These are phyloP conservation scores for Platycheirus rosarum DNA, from an alignment of 2,888 invertebrate genomes.

Conservation along the genomic window DNA sequence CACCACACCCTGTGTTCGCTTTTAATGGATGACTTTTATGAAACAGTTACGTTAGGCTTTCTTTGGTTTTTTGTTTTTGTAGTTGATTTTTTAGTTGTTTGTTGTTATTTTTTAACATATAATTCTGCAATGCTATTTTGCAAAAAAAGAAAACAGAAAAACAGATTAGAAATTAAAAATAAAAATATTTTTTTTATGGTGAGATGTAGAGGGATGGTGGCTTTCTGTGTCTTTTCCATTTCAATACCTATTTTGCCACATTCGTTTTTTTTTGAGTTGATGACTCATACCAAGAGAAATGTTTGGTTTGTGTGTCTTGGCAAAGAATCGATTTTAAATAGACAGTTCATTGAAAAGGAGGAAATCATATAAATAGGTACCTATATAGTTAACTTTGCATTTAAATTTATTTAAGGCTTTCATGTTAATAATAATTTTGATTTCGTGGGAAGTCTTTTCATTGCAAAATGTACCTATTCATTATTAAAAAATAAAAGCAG, in stretches of 20 bases:
- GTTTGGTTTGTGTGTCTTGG: conserved; percentile 2
- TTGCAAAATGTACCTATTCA: too few relatives aligned
- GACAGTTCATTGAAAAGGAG: conserved; percentile 1
- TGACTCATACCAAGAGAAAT: conserved; percentile 51
- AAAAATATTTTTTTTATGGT: background rate
- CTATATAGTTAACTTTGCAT: too few relatives aligned
- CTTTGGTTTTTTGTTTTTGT: conserved; percentile 26
- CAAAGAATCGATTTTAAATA: conserved; percentile 36
- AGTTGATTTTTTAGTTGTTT: conserved; percentile 36
- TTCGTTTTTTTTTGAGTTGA: conserved; percentile 16
- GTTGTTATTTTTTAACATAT: conserved; percentile 28
- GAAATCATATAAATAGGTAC: too few relatives aligned
- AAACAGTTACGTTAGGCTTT: conserved; percentile 32
- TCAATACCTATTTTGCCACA: conserved; percentile 13
- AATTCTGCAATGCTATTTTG: conserved; percentile 48
- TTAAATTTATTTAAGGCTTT: too few relatives aligned
- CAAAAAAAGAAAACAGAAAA: conserved; percentile 10
- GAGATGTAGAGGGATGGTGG: conserved; percentile 5
- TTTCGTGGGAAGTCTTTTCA: too few relatives aligned
- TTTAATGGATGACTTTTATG: conserved; percentile 39
- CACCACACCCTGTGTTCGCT: conserved; percentile 42
- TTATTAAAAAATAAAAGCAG: too few relatives aligned
- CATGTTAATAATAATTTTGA: too few relatives aligned
- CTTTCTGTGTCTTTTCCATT: background rate
- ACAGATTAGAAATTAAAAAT: conserved; percentile 39